Conservation (phyloP, 2,113 vertebrate species). For the Camelus bactrianus region DNA sequence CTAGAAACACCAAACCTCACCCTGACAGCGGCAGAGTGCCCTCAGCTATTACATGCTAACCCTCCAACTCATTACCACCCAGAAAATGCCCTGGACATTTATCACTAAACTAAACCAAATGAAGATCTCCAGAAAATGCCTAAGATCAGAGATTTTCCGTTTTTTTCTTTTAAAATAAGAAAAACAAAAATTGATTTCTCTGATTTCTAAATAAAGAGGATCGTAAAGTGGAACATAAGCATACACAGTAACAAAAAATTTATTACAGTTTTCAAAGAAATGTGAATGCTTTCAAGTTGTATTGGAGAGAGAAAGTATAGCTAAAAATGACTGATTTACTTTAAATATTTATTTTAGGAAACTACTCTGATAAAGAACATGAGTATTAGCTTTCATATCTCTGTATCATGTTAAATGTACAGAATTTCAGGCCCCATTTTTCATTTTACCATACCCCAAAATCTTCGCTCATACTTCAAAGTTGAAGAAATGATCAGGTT, state of each 20-base stretch:
- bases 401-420: neutral
- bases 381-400: neutral
- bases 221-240: neutral
- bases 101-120: neutral
- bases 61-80: neutral
- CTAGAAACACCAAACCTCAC: neutral
- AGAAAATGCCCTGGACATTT: neutral
- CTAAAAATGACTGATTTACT: neutral
- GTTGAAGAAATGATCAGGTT: neutral
- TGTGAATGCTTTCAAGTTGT: neutral
- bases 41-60: neutral
- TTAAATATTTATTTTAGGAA: neutral
- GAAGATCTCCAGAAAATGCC: neutral
- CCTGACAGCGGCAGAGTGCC: neutral
- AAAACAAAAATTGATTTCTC: neutral
- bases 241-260: neutral
- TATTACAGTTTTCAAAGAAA: neutral
- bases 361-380: neutral
- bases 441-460: neutral
- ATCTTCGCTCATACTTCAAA: neutral
- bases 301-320: neutral
- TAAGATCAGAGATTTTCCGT: neutral
- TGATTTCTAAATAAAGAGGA: constrained; percentile 36
- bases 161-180: constrained; percentile 37
- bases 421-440: neutral